Evolutionary conservation across 2,797 vertebrate genomes (phyloP).

Genomic region (Myotis findleyi): DNA sequence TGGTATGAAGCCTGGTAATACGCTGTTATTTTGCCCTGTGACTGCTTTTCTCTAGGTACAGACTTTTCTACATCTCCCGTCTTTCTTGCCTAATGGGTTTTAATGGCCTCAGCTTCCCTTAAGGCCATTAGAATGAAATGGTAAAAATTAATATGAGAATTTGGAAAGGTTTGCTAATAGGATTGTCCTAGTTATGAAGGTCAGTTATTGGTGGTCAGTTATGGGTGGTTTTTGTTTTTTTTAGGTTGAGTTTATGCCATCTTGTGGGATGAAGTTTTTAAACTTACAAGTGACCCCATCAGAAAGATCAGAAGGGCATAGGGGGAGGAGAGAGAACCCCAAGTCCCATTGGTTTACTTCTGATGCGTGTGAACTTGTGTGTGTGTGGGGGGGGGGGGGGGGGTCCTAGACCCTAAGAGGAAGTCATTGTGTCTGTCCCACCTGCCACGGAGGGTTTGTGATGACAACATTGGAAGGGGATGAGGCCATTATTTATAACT

Average conservation of each 20-base stretch:
- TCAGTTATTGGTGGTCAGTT: background rate
- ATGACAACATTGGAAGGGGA: background rate
- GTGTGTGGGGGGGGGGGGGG: no score
- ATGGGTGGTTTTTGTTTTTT: background rate
- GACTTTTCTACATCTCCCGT: background rate
- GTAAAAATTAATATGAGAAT: slow-evolving; percentile 21
- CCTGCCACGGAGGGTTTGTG: background rate
- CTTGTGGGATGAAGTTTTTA: background rate
- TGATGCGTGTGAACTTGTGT: background rate
- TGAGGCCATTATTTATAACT: background rate
- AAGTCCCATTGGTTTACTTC: background rate
- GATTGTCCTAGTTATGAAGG: slow-evolving; percentile 12
- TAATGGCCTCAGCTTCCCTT: background rate
- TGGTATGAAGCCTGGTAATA: background rate
- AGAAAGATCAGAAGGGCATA: background rate
- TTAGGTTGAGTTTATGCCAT: background rate
- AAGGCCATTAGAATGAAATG: background rate
- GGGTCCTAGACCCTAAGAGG: background rate
- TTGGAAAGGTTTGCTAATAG: slow-evolving; percentile 8
- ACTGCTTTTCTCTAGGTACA: background rate
- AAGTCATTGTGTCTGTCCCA: background rate
- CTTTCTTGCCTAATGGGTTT: slow-evolving; percentile 37
- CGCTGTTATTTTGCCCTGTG: background rate
- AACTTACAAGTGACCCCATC: background rate
- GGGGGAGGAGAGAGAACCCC: background rate